These are phyloP conservation scores for Scomberomorus guttatus DNA, from an alignment of 2,797 vertebrate genomes.

Conservation along the genomic window DNA sequence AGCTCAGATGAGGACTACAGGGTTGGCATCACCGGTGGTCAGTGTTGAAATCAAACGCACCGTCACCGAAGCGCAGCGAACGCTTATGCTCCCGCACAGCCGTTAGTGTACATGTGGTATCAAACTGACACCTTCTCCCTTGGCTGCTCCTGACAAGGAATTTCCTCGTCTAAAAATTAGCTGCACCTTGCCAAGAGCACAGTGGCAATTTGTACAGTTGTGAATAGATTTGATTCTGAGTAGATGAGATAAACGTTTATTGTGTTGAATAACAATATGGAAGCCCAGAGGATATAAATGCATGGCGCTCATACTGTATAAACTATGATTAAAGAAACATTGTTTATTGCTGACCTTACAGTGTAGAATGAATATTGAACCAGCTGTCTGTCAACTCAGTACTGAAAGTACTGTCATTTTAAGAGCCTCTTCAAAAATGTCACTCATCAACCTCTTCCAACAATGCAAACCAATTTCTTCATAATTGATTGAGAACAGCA, in stretches of 20 bases:
- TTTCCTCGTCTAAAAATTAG: slow-evolving; percentile 80
- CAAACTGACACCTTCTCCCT: slow-evolving; percentile 85
- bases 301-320: slow-evolving; percentile 17
- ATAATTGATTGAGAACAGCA: slow-evolving; percentile 73
- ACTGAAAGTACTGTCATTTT: slow-evolving; percentile 65
- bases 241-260: slow-evolving; percentile 70
- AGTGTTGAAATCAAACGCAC: slow-evolving; percentile 81
- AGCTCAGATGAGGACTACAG: slow-evolving; percentile 75
- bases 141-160: slow-evolving; percentile 85
- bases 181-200: slow-evolving; percentile 70
- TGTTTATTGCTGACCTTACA: slow-evolving; percentile 53
- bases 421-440: slow-evolving; percentile 67
- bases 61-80: slow-evolving; percentile 82
- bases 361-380: slow-evolving; percentile 54
- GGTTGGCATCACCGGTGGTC: slow-evolving; percentile 83
- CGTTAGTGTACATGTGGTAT: slow-evolving; percentile 79
- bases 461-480: slow-evolving; percentile 77
- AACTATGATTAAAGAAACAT: slow-evolving; percentile 40
- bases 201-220: slow-evolving; percentile 79
- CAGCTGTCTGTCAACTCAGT: slow-evolving; percentile 66
- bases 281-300: slow-evolving; percentile 38
- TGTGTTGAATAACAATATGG: slow-evolving; percentile 55
- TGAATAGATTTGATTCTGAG: slow-evolving; percentile 79
- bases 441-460: slow-evolving; percentile 70
- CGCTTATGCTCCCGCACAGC: slow-evolving; percentile 82